Evolutionary conservation across 2,113 vertebrate genomes (phyloP), one percentile per base, ranked within the genome.

Genomic region (Saguinus imperator): DNA sequence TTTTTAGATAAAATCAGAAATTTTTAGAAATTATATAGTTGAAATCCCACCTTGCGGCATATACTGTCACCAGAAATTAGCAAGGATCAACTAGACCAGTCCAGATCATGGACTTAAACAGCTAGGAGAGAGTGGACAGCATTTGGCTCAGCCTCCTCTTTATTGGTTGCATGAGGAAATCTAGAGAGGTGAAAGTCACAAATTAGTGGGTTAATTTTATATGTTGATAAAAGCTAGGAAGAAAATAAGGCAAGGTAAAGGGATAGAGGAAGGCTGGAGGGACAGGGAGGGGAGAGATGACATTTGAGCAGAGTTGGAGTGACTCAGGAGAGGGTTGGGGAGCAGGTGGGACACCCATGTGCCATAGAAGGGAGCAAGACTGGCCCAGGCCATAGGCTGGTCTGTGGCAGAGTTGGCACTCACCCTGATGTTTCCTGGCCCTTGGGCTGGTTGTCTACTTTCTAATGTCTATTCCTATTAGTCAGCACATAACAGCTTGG

Each of bases 1-100:
- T 20, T 93, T 95, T 35, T 27, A 73, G 55, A 32, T 64, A 48
- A 64, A 89, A 57, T 55, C 43, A 84, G 73, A 50, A 92, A 48
- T 70, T 61, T 80, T 86, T 25, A 83, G 61, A 94, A 43, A 5
- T 52, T 52, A 0, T 27, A 4, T 17, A n/a, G 20, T 23, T 86
- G 6, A 32, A 66, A 5, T 57, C n/a, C 13, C 20, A 50, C n/a
- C 90, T 35, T 10, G 6, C n/a, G n/a, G 29, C n/a, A 23, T n/a
- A 12, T 13, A 6, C 37, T n/a, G 1, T 70, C 13, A 18, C 18
- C n/a, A 37, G 73, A 55, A 58, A 27, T n/a, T 52, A 45, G 16
- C 1, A 45, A 70, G 40, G 50, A 76, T 57, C 21, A 21, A 1
- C 21, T 72, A 13, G 84, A 29, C 12, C n/a, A 3, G 16, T 21